These are phyloP conservation scores for Sphaerodactylus townsendi DNA, from an alignment of 2,113 vertebrate species.

Conservation along the genomic window DNA sequence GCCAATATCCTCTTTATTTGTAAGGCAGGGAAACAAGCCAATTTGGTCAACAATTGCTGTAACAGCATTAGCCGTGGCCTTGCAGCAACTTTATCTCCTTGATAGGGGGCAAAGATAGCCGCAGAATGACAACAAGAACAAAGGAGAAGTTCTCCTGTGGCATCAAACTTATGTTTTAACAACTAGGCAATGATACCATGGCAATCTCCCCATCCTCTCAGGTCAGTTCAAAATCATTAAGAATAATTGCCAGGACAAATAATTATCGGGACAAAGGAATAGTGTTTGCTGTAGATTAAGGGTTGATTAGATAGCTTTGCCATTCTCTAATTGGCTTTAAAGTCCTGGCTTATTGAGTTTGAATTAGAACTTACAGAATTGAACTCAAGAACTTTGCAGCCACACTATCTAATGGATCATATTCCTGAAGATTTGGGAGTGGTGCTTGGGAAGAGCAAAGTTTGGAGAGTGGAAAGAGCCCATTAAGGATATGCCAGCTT, in stretches of 20 bases:
- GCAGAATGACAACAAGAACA: neutral
- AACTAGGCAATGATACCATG: neutral
- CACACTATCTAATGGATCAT: no score
- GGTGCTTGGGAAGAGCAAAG: no score
- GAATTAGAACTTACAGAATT: no score
- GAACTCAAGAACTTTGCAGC: no score
- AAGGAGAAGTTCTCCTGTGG: neutral
- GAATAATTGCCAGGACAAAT: neutral
- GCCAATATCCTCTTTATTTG: neutral
- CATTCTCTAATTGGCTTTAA: neutral
- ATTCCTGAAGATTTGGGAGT: no score
- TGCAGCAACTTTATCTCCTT: neutral
- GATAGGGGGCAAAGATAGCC: neutral
- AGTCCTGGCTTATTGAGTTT: neutral
- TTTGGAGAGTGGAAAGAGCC: no score
- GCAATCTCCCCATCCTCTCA: no score
- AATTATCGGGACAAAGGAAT: neutral
- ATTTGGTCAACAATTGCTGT: conserved; percentile 9
- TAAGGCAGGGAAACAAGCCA: conserved; percentile 2
- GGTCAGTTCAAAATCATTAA: neutral
- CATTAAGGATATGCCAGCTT: no score
- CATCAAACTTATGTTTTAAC: neutral
- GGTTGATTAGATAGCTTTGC: neutral
- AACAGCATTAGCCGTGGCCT: neutral
- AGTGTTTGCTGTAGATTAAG: neutral